Percentiles rank a stretch among this genome's conserved stretches.
Conservation (phyloP, 2,888 invertebrate species). For the Piscicola geometra region DNA sequence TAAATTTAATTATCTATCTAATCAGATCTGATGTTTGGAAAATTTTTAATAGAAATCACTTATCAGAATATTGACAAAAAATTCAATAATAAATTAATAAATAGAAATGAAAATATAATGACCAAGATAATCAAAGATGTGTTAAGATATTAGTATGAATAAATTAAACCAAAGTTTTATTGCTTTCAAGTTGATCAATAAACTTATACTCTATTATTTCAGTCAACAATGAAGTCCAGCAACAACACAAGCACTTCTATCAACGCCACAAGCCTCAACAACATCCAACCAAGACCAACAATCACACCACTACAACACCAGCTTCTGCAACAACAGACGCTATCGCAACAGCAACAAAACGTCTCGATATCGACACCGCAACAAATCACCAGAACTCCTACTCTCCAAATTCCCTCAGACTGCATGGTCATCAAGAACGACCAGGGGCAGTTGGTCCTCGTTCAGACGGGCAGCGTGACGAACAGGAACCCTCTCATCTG, state of each 20-base stretch:
- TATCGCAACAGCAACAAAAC: slow-evolving; percentile 13
- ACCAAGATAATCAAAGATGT: too few species aligned
- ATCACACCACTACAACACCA: not conserved
- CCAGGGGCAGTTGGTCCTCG: slow-evolving; percentile 88
- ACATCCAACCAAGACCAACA: not conserved
- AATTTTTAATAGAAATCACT: too few species aligned
- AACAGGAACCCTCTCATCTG: slow-evolving; percentile 55
- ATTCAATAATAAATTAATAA: too few species aligned
- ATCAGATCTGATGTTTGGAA: too few species aligned
- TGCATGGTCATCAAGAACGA: slow-evolving; percentile 91
- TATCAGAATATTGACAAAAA: too few species aligned
- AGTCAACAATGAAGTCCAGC: slow-evolving; percentile 11
- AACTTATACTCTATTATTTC: not conserved
- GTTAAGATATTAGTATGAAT: too few species aligned
- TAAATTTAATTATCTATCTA: too few species aligned
- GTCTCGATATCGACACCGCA: not conserved
- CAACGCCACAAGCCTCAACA: not conserved
- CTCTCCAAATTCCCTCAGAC: slow-evolving; percentile 63
- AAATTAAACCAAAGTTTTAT: too few species aligned
- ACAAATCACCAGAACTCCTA: slow-evolving; percentile 3
- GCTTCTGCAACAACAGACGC: slow-evolving; percentile 7
- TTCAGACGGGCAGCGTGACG: slow-evolving; percentile 53
- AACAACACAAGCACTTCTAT: not conserved
- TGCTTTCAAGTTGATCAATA: not conserved
- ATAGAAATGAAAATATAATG: too few species aligned